phyloP scores from a whole-genome alignment of 2,888 invertebrate genomes.

The Pheosia gnoma region DNA sequence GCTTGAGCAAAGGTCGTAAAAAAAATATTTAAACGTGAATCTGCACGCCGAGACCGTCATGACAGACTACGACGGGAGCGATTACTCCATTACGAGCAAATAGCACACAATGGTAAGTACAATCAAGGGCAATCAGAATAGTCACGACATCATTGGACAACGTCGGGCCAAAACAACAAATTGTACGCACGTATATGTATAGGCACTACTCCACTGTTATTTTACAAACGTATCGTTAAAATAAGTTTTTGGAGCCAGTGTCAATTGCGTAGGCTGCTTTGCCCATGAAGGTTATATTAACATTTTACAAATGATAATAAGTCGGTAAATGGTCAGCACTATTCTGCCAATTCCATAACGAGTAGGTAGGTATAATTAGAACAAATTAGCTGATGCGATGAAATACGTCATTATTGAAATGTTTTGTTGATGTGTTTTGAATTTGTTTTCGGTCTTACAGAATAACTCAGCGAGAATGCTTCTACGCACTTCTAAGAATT shows the following conservation, averaged over 20 bases:
- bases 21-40: slow-evolving; percentile 24
- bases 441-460: background rate
- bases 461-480: background rate
- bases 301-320: no score
- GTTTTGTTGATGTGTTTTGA: no score
- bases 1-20: slow-evolving; percentile 25
- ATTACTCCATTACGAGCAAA: slow-evolving; percentile 51
- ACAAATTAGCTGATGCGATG: no score
- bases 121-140: slow-evolving; percentile 37
- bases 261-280: no score
- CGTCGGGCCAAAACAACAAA: background rate
- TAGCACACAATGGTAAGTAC: slow-evolving; percentile 35
- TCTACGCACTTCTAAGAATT: no score
- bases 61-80: slow-evolving; percentile 27
- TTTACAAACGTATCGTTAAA: no score
- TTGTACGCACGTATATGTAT: background rate
- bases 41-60: slow-evolving; percentile 17
- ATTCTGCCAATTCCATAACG: no score
- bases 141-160: slow-evolving; percentile 31
- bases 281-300: no score
- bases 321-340: no score
- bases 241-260: no score
- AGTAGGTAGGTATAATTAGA: no score
- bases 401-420: background rate
- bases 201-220: no score